Percentiles rank a stretch among this genome's conserved stretches.
These are phyloP conservation scores for Mus minutoides DNA, from an alignment of 2,797 vertebrate genomes.

Conservation along the genomic window DNA sequence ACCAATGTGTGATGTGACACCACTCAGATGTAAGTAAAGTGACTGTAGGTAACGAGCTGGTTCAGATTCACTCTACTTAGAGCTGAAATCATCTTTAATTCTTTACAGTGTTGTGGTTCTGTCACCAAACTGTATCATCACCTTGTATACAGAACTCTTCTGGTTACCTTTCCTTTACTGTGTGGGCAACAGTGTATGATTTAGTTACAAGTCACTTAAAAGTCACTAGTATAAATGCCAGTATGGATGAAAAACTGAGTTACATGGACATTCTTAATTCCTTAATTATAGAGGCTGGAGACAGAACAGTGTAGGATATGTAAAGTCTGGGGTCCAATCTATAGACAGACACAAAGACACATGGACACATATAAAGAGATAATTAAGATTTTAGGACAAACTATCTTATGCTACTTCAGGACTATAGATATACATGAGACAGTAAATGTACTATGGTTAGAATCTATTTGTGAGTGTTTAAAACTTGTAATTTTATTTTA, in stretches of 20 bases:
- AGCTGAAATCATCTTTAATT: not conserved
- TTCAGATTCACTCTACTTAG: not conserved
- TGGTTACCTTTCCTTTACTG: conserved; percentile 8
- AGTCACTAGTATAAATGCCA: not conserved
- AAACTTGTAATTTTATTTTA: not conserved
- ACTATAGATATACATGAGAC: conserved; percentile 13
- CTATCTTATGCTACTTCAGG: not conserved
- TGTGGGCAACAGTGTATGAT: not conserved
- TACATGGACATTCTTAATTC: not conserved
- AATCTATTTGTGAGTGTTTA: not conserved
- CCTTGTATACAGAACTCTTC: not conserved
- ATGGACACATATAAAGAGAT: not conserved
- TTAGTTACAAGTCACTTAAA: not conserved
- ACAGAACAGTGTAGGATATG: not conserved
- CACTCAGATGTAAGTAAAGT: not conserved
- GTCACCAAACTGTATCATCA: not conserved
- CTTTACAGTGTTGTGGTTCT: not conserved
- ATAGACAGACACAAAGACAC: not conserved
- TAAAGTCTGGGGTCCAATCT: not conserved
- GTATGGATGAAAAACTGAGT: not conserved
- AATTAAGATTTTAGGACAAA: conserved; percentile 31
- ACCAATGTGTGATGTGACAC: not conserved
- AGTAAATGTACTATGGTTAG: not conserved
- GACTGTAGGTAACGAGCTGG: not conserved
- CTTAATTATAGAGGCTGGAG: not conserved